Percentiles rank a stretch among this genome's conserved stretches.
Evolutionary conservation across 2,113 vertebrate genomes (phyloP).

Genomic region (Struthio camelus): DNA sequence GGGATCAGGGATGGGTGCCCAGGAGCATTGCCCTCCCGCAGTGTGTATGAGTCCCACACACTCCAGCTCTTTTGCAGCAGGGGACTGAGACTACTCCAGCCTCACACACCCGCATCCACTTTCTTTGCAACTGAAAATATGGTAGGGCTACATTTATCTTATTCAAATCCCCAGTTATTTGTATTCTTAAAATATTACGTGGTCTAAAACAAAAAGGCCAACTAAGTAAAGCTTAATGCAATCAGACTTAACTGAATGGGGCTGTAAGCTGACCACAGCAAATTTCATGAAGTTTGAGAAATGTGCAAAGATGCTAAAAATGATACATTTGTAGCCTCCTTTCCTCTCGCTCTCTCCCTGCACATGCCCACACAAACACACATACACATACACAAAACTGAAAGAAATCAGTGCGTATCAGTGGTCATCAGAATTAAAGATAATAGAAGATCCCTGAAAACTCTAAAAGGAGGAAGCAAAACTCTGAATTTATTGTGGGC

Average conservation of each 20-base stretch:
- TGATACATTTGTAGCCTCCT: background rate
- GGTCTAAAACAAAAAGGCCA: background rate
- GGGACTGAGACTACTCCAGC: background rate
- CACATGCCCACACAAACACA: no score
- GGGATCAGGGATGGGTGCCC: background rate
- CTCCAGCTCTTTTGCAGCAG: background rate
- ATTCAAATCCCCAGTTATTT: background rate
- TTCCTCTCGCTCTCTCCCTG: background rate
- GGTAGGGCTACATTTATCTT: background rate
- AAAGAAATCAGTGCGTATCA: background rate
- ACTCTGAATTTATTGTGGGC: background rate
- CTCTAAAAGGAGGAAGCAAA: background rate
- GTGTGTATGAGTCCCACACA: accelerated
- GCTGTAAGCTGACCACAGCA: background rate
- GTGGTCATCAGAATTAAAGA: background rate
- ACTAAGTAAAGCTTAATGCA: background rate
- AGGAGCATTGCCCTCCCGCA: background rate
- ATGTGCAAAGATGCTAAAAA: background rate
- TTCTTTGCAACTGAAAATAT: background rate
- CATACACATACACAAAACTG: background rate
- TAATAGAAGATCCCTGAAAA: background rate
- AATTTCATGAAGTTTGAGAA: background rate
- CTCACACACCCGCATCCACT: background rate
- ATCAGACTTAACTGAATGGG: background rate
- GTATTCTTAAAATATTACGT: background rate